Base-by-base conservation (phyloP, 2,113 vertebrate species). In the Deroptyus accipitrinus region DNA sequence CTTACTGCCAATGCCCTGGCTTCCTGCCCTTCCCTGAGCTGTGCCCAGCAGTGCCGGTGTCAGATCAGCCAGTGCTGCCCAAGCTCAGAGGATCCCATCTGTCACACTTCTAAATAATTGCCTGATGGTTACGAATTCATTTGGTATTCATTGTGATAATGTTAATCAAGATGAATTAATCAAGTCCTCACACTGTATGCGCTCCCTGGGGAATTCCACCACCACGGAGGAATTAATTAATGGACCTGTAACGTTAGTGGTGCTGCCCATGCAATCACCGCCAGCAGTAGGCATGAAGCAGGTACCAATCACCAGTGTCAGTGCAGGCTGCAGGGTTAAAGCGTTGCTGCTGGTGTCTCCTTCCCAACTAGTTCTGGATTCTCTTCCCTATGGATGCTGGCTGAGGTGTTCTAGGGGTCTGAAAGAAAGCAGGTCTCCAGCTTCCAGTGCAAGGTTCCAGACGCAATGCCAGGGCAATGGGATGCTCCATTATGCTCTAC, bases 121-220 rank as follows among this genome's bases (percentile, higher is more conserved):
- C 46, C 96, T 90, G 94, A 95, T 96, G 78, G 17, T 95, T 96
- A 92, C 44, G 95, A 92, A 96, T 93, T 95, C 95, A 95, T 96
- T 97, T 84, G 83, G 90, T 93, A 97, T 96, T 97, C 95, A 84
- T 7, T 96, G 97, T 91, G 92, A 93, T 96, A 94, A 96, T 59
- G 88, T 94, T 95, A 95, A 97, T 97, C 92, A 95, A 93, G 94
- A 97, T 48, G 97, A 97, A 96, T 97, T 94, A 97, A 96, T 82
- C 82, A 93, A 97, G 94, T 78, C 94, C 83, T 95, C 93, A 59
- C 24, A 84, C 94, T 84, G 88, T 85, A 82, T 3, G 24, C 1
- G 3, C 89, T 96, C 96, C 91, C 84, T 8, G 74, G 89, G 91
- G 96, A 95, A 88, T 92, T 86, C 87, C 86, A 69, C 22, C 88